Evolutionary conservation across 2,113 vertebrate species (phyloP), one percentile per base, ranked within the genome.

Genomic region (Otocyon megalotis): DNA sequence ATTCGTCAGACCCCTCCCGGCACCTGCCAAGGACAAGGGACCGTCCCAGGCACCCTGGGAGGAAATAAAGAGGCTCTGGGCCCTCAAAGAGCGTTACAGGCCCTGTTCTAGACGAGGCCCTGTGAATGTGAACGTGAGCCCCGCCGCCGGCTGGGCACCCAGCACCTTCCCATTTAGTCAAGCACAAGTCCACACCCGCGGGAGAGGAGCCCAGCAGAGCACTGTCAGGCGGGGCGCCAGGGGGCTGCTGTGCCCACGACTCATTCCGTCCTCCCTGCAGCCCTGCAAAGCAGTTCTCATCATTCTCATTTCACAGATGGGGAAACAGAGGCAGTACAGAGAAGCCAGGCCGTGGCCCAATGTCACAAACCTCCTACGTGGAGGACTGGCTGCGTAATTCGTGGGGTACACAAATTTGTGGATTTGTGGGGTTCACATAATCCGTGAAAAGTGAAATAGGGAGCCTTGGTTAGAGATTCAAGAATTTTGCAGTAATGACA

Each of bases 221-320:
- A 1, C 20, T 26, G 12, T 2, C 1, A 35, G 35, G 50, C 16
- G 53, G 35, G 50, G n/a, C 8, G 1, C 1, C 0, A 0, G 3
- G 12, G 16, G 3, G 56, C 74, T 16, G 32, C 58, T 72, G 4
- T 1, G 5, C 24, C 62, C 62, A 22, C 1, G 8, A 30, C 71
- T 69, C 79, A 28, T 22, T n/a, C 22, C 0, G 43, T 32, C 22
- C 22, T 30, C 28, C 28, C 1, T 5, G 19, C 30, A 77, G 43
- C 20, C 8, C 7, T 19, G 74, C 56, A 56, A 71, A 89, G 37
- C 35, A 5, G 22, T 48, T 30, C 12, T 22, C 48, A 11, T 60
- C 37, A 62, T 76, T 92, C 13, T 72, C 48, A 67, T 60, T 83
- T 58, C 32, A 82, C 16, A 37, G 13, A 48, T 48, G 63, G 69